Percentiles rank a stretch among this genome's conserved stretches.
phyloP scores from a whole-genome alignment of 2,113 vertebrate species.

The Pollachius pollachius region DNA sequence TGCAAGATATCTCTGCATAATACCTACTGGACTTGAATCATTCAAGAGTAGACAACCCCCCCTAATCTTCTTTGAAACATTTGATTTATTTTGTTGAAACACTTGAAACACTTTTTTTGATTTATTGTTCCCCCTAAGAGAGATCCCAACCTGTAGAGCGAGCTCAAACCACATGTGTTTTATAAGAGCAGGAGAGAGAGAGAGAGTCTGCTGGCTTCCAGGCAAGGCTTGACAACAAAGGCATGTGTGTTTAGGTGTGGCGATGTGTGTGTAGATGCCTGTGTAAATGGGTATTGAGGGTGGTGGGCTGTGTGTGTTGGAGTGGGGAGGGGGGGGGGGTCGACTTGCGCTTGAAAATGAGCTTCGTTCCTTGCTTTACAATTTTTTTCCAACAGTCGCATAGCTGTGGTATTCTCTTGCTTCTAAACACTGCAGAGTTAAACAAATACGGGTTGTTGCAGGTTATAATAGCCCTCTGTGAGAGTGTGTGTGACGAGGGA shows the following conservation, averaged over 20 bases:
- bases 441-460: slow-evolving; percentile 21
- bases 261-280: slow-evolving; percentile 6
- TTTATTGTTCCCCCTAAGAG: no score
- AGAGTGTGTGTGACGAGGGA: background rate
- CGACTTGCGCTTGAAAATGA: background rate
- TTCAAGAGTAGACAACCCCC: no score
- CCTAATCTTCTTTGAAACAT: no score
- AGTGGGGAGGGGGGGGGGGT: background rate
- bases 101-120: no score
- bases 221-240: slow-evolving; percentile 31
- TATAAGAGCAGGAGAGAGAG: no score
- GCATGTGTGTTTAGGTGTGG: slow-evolving; percentile 35
- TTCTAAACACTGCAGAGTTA: slow-evolving; percentile 21
- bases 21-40: no score
- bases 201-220: background rate
- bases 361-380: background rate
- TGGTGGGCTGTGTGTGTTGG: slow-evolving; percentile 7
- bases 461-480: background rate
- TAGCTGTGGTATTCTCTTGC: slow-evolving; percentile 30
- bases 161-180: no score
- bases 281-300: slow-evolving; percentile 13
- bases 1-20: no score
- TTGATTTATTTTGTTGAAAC: no score
- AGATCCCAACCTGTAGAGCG: no score
- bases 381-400: slow-evolving; percentile 20